Evolutionary conservation across 2,113 vertebrate species (phyloP).

Genomic region (Lucifuga dentata): DNA sequence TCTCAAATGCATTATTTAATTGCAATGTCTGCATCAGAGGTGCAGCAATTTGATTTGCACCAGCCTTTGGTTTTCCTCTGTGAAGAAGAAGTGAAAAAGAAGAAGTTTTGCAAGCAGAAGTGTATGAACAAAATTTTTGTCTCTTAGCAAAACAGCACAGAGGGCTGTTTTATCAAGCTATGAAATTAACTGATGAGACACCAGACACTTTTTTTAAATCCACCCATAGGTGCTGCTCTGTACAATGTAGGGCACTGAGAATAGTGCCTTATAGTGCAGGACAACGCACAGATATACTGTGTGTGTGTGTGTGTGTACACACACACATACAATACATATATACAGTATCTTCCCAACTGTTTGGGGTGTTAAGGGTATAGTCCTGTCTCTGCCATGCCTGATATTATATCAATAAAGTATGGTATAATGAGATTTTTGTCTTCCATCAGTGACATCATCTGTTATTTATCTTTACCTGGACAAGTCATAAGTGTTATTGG

Average conservation of each 20-base stretch:
- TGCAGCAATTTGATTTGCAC: not conserved
- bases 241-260: not conserved
- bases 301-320: too few relatives aligned
- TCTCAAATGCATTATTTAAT: not conserved
- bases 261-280: not conserved
- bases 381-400: fast-evolving
- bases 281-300: not conserved
- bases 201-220: not conserved
- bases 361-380: too few relatives aligned
- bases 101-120: slow-evolving; percentile 57
- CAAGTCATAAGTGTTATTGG: slow-evolving; percentile 7
- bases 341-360: too few relatives aligned
- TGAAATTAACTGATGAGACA: not conserved
- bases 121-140: not conserved
- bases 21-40: fast-evolving
- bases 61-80: slow-evolving; percentile 35
- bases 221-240: not conserved
- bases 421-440: not conserved
- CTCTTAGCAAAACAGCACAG: not conserved
- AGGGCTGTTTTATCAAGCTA: not conserved
- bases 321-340: too few relatives aligned
- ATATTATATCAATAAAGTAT: not conserved
- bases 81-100: slow-evolving; percentile 1
- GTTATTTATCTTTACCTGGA: not conserved
- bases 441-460: not conserved